Evolutionary conservation across 2,113 vertebrate genomes (phyloP), one percentile per base, ranked within the genome.

Genomic region (Zapus hudsonius): DNA sequence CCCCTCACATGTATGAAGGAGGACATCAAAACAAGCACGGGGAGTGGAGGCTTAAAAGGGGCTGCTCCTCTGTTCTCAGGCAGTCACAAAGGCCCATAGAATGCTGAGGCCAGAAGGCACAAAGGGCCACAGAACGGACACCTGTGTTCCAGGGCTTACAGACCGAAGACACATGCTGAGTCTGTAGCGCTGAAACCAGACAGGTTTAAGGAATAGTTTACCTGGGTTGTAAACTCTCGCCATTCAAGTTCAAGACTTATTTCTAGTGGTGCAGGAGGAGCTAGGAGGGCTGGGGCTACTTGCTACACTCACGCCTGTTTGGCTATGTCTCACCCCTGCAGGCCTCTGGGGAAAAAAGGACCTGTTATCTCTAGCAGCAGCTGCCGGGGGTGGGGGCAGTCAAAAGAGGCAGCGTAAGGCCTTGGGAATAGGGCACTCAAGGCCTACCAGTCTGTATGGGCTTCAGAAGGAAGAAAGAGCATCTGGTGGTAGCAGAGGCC

Each of bases 401-500:
- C 70, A 38, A 22, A 57, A 83, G 31, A 44, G 70, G n/a, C 10
- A 40, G 70, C 42, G 66, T 0, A 15, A 90, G 69, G 80, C 87
- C 86, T 92, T 17, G 22, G 64, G 85, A 40, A 64, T 27, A 64
- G 88, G 92, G 79, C 31, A 36, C 40, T 42, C 15, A 25, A 38
- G 80, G 91, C 19, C 76, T 74, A 70, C 36, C 13, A 85, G 40
- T 33, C 42, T 29, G 10, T 9, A 23, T 10, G 67, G 67, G 78
- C 15, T 79, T 74, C n/a, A 11, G 31, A 38, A 69, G 4, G 73
- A 69, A 55, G 73, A 59, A 38, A 3, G 33, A 44, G 23, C 29
- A 1, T 47, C 70, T n/a, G 44, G 94, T 33, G 40, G 93, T 74
- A 63, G 88, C 59, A 47, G 61, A 86, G 82, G 44, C 33, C 66